Conservation (phyloP, 2,888 invertebrate genomes). For the Acanthosoma haemorrhoidale region DNA sequence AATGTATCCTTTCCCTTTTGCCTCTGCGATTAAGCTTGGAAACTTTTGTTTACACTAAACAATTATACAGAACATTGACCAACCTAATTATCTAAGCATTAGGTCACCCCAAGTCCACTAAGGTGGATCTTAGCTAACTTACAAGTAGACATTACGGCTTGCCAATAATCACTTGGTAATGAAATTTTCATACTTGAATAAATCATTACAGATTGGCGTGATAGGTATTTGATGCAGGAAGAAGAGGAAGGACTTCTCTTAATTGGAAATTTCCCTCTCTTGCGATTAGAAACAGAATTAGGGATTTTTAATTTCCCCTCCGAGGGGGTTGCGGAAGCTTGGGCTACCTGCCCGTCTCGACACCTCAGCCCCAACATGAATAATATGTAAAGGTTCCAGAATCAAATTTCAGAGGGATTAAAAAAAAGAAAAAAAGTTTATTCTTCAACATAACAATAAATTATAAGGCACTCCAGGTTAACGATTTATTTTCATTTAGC, state of each 20-base stretch:
- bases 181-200: neutral
- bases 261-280: conserved; percentile 32
- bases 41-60: too few species aligned
- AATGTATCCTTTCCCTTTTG: too few species aligned
- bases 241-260: conserved; percentile 25
- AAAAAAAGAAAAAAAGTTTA: neutral
- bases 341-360: neutral
- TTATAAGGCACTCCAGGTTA: conserved; percentile 4
- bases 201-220: neutral
- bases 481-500: conserved; percentile 19
- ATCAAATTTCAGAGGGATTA: neutral
- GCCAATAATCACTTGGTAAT: neutral
- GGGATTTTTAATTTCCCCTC: conserved; percentile 32
- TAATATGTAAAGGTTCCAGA: conserved; percentile 27
- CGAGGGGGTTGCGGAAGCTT: neutral
- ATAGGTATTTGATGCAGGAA: neutral
- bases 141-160: too few species aligned
- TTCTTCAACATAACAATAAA: neutral
- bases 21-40: too few species aligned
- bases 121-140: too few species aligned
- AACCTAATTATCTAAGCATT: too few species aligned
- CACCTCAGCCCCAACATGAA: conserved; percentile 22
- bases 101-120: too few species aligned
- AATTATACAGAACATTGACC: too few species aligned
- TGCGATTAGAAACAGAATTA: conserved; percentile 33